phyloP scores from a whole-genome alignment of 2,113 vertebrate species.

The Natator depressus region DNA sequence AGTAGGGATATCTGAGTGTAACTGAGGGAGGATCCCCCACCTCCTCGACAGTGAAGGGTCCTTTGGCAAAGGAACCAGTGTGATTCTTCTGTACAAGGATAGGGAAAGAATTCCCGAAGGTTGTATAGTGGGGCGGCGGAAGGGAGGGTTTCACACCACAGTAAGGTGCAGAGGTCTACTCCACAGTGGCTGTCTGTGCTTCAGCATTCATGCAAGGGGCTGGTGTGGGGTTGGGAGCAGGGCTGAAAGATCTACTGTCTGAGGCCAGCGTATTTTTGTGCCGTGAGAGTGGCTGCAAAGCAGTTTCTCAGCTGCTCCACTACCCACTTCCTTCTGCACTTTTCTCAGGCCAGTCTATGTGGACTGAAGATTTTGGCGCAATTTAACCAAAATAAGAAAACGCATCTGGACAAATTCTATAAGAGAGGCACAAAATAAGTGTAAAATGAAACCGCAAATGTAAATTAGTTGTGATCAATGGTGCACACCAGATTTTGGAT shows the following conservation, averaged over 20 bases:
- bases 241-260: not conserved
- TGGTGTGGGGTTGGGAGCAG: not conserved
- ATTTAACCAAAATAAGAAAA: not conserved
- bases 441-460: not conserved
- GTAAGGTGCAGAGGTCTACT: rapidly evolving
- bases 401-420: not conserved
- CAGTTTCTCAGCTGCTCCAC: too few relatives aligned
- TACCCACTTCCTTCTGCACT: not conserved
- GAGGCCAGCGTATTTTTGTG: not conserved
- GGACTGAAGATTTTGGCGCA: not conserved
- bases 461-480: not conserved
- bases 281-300: not conserved
- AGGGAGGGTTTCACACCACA: rapidly evolving
- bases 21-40: not conserved
- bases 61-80: not conserved
- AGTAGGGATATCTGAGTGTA: not conserved
- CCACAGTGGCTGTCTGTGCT: not conserved
- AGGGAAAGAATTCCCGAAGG: rapidly evolving
- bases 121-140: rapidly evolving
- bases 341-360: not conserved
- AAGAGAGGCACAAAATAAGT: not conserved
- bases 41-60: not conserved
- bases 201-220: not conserved
- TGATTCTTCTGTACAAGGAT: not conserved
- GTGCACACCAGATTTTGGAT: not conserved